A percentile compares a stretch with the other conserved stretches of the same genome.
Evolutionary conservation across 2,888 invertebrate genomes (phyloP).

Genomic region (Tetragonula carbonaria): DNA sequence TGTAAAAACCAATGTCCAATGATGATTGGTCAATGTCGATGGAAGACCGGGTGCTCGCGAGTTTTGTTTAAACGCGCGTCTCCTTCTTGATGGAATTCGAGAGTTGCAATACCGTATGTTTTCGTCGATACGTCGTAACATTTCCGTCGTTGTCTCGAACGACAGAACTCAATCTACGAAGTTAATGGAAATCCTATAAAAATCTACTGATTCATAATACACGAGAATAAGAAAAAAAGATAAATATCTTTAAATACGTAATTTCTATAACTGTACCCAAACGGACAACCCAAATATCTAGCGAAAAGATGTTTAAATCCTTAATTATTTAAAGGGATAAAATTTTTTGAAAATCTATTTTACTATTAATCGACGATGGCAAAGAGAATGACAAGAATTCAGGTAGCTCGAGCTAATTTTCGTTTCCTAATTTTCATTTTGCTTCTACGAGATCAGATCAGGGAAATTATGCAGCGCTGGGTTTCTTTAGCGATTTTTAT

Average conservation of each 20-base stretch:
- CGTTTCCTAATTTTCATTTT: too few species aligned
- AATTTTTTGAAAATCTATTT: not conserved
- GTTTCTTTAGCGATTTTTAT: conserved; percentile 1
- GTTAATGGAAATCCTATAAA: not conserved
- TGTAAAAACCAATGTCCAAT: not conserved
- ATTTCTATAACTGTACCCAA: too few species aligned
- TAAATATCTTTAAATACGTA: not conserved
- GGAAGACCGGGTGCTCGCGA: conserved; percentile 12
- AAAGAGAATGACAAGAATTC: too few species aligned
- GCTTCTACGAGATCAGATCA: too few species aligned
- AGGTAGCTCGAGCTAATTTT: too few species aligned
- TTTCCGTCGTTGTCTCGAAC: not conserved
- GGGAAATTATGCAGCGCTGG: too few species aligned
- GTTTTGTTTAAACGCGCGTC: conserved; percentile 10
- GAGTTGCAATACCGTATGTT: conserved; percentile 3
- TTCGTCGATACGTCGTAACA: not conserved
- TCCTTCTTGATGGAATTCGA: conserved; percentile 16
- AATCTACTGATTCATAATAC: too few species aligned
- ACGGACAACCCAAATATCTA: too few species aligned
- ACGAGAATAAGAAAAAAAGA: not conserved
- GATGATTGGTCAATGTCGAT: conserved; percentile 22
- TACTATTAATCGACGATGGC: too few species aligned
- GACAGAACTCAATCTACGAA: not conserved
- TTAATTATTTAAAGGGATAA: too few species aligned
- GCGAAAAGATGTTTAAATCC: too few species aligned